Conservation (phyloP, 2,113 vertebrate genomes). For the Castor canadensis region DNA sequence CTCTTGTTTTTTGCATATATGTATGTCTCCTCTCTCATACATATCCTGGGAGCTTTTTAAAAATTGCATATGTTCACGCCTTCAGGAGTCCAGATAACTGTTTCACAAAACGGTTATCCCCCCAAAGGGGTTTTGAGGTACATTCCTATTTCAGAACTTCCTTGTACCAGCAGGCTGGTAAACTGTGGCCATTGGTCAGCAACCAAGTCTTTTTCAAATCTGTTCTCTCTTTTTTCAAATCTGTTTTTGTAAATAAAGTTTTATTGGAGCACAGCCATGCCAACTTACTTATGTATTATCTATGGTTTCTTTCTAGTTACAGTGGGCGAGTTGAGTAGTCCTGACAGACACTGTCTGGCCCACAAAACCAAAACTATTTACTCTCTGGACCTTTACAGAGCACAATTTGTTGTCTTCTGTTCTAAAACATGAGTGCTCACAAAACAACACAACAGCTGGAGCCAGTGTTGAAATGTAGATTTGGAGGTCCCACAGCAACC, state of each 20-base stretch:
- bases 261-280: neutral
- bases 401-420: neutral
- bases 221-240: neutral
- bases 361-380: slow-evolving; percentile 52
- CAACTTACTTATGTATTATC: slow-evolving; percentile 20
- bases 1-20: neutral
- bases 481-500: neutral
- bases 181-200: neutral
- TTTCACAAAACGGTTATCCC: neutral
- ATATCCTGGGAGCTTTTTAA: neutral
- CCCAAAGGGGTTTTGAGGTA: neutral
- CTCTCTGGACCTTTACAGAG: neutral
- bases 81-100: neutral
- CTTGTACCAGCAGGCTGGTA: neutral
- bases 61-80: neutral
- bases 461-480: neutral
- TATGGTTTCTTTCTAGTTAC: neutral
- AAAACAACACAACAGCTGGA: neutral
- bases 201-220: neutral
- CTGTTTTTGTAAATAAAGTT: slow-evolving; percentile 58
- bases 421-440: neutral
- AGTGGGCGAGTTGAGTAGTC: neutral
- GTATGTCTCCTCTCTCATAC: neutral
- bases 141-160: neutral
- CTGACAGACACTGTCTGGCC: slow-evolving; percentile 9